phyloP scores from a whole-genome alignment of 2,113 vertebrate genomes.

The Nycticryphes semicollaris region DNA sequence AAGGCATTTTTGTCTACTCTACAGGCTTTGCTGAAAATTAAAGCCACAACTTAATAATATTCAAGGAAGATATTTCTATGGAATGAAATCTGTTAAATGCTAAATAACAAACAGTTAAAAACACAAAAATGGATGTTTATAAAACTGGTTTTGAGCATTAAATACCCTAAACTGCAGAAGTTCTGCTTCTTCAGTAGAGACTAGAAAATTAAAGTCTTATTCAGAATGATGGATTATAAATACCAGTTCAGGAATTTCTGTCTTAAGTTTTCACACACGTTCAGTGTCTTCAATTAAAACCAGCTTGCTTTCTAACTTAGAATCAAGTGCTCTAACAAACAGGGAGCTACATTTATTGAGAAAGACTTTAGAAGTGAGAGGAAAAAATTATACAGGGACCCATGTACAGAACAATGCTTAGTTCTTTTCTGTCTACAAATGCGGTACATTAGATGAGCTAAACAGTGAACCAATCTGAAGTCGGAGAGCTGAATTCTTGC shows the following conservation, averaged over 20 bases:
- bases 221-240: background rate
- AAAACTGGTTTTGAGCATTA: background rate
- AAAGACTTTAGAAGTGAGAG: background rate
- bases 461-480: background rate
- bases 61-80: constrained; percentile 9
- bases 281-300: background rate
- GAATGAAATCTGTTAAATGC: constrained; percentile 52
- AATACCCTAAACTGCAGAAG: background rate
- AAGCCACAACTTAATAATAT: constrained; percentile 50
- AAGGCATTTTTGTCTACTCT: constrained; percentile 61
- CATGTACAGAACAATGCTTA: background rate
- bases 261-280: background rate
- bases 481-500: background rate
- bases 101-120: constrained; percentile 57
- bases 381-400: background rate
- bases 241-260: background rate
- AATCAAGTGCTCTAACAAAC: background rate
- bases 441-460: background rate
- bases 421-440: background rate
- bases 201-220: background rate
- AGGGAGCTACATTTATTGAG: background rate
- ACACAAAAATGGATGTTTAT: background rate
- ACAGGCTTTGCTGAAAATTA: constrained; percentile 56
- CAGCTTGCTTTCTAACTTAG: background rate
- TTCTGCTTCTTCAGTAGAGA: background rate